A percentile compares a stretch with the other conserved stretches of the same genome.
Conservation (phyloP, 2,888 invertebrate genomes). For the Agonum fuliginosum region DNA sequence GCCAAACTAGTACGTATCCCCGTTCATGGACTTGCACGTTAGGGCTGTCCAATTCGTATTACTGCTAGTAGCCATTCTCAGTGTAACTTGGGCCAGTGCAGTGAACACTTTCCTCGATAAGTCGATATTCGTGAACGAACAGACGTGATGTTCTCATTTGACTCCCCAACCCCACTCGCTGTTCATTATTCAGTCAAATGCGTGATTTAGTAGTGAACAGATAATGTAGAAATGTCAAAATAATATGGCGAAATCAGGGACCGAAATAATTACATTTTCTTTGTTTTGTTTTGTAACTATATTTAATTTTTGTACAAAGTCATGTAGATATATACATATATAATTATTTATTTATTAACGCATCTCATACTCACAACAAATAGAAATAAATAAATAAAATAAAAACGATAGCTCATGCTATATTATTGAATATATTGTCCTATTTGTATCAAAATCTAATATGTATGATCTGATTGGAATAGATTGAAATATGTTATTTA, state of each 20-base stretch:
- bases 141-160: conserved; percentile 38
- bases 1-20: conserved; percentile 85
- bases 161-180: conserved; percentile 40
- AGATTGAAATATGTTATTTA: conserved; percentile 53
- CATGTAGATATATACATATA: conserved; percentile 70
- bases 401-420: conserved; percentile 36
- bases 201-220: conserved; percentile 50
- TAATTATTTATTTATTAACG: conserved; percentile 71
- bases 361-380: conserved; percentile 74
- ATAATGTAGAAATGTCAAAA: conserved; percentile 47
- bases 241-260: conserved; percentile 69
- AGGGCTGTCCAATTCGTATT: conserved; percentile 85
- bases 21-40: conserved; percentile 77
- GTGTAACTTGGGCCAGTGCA: conserved; percentile 50
- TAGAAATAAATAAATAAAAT: conserved; percentile 60
- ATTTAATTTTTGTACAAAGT: conserved; percentile 72
- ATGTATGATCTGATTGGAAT: conserved; percentile 56
- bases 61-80: conserved; percentile 78
- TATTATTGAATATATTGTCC: conserved; percentile 52
- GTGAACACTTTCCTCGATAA: conserved; percentile 45
- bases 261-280: conserved; percentile 67
- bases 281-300: conserved; percentile 65
- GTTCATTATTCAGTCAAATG: conserved; percentile 46
- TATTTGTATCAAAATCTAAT: conserved; percentile 57
- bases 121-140: conserved; percentile 48